Evolutionary conservation across 2,797 vertebrate species (phyloP).

Genomic region (Propithecus perrieri): DNA sequence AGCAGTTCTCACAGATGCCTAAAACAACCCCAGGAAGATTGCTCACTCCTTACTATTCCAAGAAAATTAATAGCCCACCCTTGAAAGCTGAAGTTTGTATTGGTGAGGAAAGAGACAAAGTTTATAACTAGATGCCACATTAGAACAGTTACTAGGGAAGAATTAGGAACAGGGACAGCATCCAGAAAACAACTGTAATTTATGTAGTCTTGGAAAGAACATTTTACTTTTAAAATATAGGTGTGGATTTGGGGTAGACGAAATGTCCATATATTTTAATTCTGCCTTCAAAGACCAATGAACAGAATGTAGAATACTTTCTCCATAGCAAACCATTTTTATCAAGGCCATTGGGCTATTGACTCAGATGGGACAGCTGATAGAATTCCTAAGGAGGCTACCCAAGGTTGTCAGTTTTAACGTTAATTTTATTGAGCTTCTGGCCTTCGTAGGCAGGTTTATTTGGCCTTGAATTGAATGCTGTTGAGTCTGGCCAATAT

Average conservation of each 20-base stretch:
- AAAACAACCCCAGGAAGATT: neutral
- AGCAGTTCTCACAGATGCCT: neutral
- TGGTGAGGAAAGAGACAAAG: neutral
- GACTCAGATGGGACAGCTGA: neutral
- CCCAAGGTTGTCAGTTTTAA: neutral
- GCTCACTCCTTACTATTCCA: neutral
- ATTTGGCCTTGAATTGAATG: slow-evolving; percentile 25
- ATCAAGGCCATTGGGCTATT: neutral
- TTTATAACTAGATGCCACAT: neutral
- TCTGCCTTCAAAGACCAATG: neutral
- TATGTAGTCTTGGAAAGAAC: neutral
- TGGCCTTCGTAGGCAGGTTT: neutral
- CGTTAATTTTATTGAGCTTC: neutral
- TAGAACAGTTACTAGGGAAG: neutral
- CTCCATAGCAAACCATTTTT: neutral
- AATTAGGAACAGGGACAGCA: neutral
- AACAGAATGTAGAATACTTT: neutral
- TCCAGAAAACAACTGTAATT: neutral
- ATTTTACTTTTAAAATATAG: neutral
- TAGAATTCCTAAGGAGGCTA: neutral
- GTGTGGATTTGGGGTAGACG: neutral
- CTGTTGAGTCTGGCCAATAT: neutral
- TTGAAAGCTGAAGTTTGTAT: neutral
- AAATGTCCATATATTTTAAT: neutral
- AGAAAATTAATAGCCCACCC: neutral